Evolutionary conservation across 2,888 invertebrate genomes (phyloP).

Genomic region (Andrena bucephala): DNA sequence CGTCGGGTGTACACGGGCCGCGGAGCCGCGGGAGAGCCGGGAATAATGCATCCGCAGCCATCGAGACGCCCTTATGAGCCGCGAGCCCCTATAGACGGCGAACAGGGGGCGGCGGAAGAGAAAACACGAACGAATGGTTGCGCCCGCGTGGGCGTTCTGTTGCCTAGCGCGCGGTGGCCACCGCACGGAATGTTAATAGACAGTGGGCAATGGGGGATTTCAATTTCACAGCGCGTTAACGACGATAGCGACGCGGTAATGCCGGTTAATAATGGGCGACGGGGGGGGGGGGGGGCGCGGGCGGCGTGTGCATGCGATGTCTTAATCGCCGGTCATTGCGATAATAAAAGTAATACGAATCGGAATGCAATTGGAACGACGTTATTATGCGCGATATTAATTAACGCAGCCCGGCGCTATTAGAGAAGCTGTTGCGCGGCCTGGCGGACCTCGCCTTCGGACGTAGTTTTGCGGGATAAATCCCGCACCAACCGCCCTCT

Average conservation of each 20-base stretch:
- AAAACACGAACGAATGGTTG: not conserved
- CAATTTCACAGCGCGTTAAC: slow-evolving; percentile 54
- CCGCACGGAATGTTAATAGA: slow-evolving; percentile 49
- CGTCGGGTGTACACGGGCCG: slow-evolving; percentile 42
- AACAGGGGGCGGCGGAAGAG: not conserved
- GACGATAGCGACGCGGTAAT: slow-evolving; percentile 45
- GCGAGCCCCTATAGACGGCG: too few species aligned
- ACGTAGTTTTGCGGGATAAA: slow-evolving; percentile 27
- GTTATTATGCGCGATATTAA: slow-evolving; percentile 54
- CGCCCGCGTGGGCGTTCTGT: not conserved
- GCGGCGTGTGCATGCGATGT: slow-evolving; percentile 15
- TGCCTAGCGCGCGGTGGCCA: not conserved
- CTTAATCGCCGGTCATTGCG: slow-evolving; percentile 51
- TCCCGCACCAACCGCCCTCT: not conserved
- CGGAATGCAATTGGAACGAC: slow-evolving; percentile 43
- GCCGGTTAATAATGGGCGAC: slow-evolving; percentile 44
- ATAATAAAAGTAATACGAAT: slow-evolving; percentile 49
- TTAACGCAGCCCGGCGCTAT: slow-evolving; percentile 41
- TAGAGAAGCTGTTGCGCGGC: slow-evolving; percentile 10
- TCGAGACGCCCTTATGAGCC: slow-evolving; percentile 58
- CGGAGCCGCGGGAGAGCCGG: slow-evolving; percentile 23
- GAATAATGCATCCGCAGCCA: slow-evolving; percentile 48
- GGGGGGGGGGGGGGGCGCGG: too few species aligned
- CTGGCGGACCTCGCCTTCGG: not conserved
- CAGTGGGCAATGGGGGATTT: slow-evolving; percentile 45